Evolutionary conservation across 1,140 invertebrate genomes (phyloP).

Genomic region (Euura lappo): DNA sequence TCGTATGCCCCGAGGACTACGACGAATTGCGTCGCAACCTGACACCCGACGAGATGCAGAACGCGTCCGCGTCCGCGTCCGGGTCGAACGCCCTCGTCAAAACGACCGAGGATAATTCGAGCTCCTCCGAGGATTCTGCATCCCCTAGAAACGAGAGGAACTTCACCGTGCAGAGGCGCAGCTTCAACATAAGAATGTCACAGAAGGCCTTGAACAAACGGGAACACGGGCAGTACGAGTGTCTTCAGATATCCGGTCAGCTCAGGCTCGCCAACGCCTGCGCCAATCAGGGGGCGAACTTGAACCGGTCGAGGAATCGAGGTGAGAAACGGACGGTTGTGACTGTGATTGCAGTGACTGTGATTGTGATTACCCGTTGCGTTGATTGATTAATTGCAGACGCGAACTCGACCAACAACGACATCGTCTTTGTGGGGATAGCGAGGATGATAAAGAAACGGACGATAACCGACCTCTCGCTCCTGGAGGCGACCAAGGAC

Average conservation of each 20-base stretch:
- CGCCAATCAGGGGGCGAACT: conserved; percentile 28
- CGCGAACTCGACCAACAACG: conserved; percentile 49
- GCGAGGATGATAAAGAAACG: conserved; percentile 70
- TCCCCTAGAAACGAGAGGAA: conserved; percentile 43
- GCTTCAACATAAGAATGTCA: conserved; percentile 65
- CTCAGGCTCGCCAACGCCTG: conserved; percentile 52
- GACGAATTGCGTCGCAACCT: conserved; percentile 73
- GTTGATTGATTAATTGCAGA: conserved; percentile 24
- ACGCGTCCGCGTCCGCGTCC: conserved; percentile 37
- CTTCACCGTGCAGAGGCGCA: conserved; percentile 54
- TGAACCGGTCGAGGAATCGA: conserved; percentile 33
- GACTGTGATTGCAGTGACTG: background rate
- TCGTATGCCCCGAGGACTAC: conserved; percentile 80
- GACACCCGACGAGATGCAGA: conserved; percentile 57
- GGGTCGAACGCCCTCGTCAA: conserved; percentile 24
- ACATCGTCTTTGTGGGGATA: conserved; percentile 72
- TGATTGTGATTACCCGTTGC: background rate
- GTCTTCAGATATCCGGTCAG: conserved; percentile 62
- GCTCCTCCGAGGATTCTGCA: conserved; percentile 48
- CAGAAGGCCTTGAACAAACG: conserved; percentile 60
- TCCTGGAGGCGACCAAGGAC: conserved; percentile 77
- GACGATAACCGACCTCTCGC: conserved; percentile 69
- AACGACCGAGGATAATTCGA: conserved; percentile 57
- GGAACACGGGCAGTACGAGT: conserved; percentile 64
- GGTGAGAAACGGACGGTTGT: conserved; percentile 30